Percentiles rank a stretch among this genome's conserved stretches.
Evolutionary conservation across 2,113 vertebrate species (phyloP).

Genomic region (Rhadina sibilatrix): DNA sequence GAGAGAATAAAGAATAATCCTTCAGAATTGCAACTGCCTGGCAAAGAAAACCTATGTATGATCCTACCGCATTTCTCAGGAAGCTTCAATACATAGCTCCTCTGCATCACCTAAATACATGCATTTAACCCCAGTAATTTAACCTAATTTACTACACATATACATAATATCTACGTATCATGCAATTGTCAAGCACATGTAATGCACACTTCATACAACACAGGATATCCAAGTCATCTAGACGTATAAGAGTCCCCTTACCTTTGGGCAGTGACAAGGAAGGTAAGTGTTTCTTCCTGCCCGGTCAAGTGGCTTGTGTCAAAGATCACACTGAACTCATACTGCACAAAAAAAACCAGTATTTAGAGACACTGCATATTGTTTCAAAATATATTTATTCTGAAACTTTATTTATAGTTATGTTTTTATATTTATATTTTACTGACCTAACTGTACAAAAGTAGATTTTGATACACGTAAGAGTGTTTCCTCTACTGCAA

Average conservation of each 20-base stretch:
- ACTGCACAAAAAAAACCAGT: constrained; percentile 73
- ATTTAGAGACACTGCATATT: not conserved
- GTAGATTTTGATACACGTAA: not conserved
- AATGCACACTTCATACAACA: not conserved
- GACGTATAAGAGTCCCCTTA: constrained; percentile 5
- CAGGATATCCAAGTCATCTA: not conserved
- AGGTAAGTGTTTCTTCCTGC: constrained; percentile 85
- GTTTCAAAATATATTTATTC: not conserved
- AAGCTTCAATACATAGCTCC: not conserved
- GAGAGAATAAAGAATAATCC: not conserved
- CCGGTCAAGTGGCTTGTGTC: constrained; percentile 93
- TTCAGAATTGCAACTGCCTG: not conserved
- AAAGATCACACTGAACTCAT: constrained; percentile 93
- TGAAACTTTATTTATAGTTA: not conserved
- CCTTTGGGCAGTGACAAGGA: constrained; percentile 91
- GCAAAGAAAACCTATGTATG: not conserved
- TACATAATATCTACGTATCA: not conserved
- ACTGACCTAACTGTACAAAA: not conserved
- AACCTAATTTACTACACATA: not conserved
- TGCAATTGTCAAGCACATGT: not conserved
- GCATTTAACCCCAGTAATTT: not conserved
- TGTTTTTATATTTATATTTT: not conserved
- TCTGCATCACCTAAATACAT: not conserved
- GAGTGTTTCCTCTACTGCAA: not conserved
- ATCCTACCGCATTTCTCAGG: not conserved